A percentile compares a stretch with the other conserved stretches of the same genome.
Conservation (phyloP, 1,140 invertebrate species). For the Drosophila guanche region DNA sequence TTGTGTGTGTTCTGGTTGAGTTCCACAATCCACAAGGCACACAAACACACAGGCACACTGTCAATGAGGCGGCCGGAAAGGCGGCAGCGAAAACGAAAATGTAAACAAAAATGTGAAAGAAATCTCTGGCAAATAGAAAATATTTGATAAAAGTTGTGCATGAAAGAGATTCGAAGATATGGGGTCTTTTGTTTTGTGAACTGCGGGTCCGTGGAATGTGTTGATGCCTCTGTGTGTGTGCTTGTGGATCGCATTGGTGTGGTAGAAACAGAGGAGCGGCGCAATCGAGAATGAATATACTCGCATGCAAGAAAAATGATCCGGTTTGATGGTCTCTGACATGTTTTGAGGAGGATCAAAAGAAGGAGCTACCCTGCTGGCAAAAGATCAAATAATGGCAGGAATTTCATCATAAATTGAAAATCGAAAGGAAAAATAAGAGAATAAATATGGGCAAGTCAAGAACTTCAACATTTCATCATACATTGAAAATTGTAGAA, state of each 20-base stretch:
- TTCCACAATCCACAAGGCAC: conserved; percentile 12
- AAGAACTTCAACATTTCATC: not conserved
- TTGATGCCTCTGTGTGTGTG: conserved; percentile 1
- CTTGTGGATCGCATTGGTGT: conserved; percentile 46
- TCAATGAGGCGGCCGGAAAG: conserved; percentile 54
- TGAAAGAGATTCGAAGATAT: conserved; percentile 63
- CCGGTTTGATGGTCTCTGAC: conserved; percentile 35
- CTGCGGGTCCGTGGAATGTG: conserved; percentile 41
- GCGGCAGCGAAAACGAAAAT: conserved; percentile 70
- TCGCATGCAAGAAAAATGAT: conserved; percentile 31
- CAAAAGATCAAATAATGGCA: conserved; percentile 26
- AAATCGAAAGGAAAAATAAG: conserved; percentile 21
- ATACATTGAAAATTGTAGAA: not conserved
- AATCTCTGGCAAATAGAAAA: conserved; percentile 54
- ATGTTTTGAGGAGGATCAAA: conserved; percentile 39
- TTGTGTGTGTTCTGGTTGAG: conserved; percentile 20
- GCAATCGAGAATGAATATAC: conserved; percentile 27
- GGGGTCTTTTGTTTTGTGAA: conserved; percentile 31
- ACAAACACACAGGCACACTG: conserved; percentile 10
- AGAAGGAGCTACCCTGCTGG: conserved; percentile 5
- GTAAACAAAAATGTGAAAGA: conserved; percentile 70
- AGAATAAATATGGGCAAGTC: not conserved
- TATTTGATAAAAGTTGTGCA: conserved; percentile 73
- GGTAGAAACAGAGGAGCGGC: conserved; percentile 27
- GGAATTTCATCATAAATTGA: conserved; percentile 62